Percentiles rank a stretch among this genome's conserved stretches.
phyloP scores from a whole-genome alignment of 1,140 invertebrate species.

The Stegodyphus dumicola region DNA sequence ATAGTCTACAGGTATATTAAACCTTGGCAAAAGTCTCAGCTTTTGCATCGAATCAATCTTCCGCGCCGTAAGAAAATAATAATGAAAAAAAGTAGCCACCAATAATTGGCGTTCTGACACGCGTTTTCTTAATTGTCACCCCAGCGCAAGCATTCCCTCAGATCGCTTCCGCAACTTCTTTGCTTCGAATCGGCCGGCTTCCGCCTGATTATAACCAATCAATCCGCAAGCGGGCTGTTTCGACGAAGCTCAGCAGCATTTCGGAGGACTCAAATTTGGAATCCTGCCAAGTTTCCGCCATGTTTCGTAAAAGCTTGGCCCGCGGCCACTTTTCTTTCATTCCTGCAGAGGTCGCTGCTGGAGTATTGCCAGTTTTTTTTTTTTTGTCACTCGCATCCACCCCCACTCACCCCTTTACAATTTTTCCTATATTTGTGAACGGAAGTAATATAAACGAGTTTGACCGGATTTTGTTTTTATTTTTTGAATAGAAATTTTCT shows the following conservation, averaged over 20 bases:
- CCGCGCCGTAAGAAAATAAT: too few relatives aligned
- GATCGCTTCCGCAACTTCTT: background rate
- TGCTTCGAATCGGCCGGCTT: background rate
- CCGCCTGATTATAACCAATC: background rate
- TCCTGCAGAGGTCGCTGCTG: conserved; percentile 52
- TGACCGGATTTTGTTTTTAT: background rate
- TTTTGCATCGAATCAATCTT: too few relatives aligned
- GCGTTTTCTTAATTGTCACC: background rate
- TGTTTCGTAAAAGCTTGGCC: conserved; percentile 47
- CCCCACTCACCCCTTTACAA: background rate
- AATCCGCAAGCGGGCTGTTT: background rate
- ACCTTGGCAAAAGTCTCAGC: too few relatives aligned
- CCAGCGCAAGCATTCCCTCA: background rate
- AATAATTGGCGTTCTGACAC: background rate
- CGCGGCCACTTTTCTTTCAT: conserved; percentile 38
- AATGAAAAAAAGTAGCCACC: too few relatives aligned
- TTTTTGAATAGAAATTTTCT: conserved; percentile 32
- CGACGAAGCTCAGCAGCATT: background rate
- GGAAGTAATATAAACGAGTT: conserved; percentile 54
- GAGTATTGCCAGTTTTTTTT: conserved; percentile 27
- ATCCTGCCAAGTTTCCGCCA: conserved; percentile 40
- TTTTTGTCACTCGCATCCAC: too few relatives aligned
- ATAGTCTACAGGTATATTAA: too few relatives aligned
- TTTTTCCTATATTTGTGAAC: conserved; percentile 46
- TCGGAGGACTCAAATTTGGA: conserved; percentile 11